phyloP scores from a whole-genome alignment of 2,888 invertebrate genomes.

The Dione vanillae region DNA sequence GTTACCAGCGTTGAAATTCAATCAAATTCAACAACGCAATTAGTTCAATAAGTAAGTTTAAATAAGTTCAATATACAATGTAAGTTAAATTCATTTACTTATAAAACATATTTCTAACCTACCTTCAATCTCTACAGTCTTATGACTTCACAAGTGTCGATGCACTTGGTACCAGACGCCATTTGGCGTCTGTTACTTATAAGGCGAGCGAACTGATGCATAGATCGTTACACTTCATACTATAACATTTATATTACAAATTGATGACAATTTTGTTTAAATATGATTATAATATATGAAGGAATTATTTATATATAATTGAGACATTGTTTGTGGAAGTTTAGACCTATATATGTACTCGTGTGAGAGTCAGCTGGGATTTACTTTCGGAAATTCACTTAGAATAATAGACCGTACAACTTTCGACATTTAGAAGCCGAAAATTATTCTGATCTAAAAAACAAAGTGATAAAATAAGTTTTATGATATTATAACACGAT shows the following conservation, averaged over 20 bases:
- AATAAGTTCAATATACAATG: not conserved
- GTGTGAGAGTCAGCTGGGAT: too few species aligned
- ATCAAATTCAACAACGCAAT: too few species aligned
- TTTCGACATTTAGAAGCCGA: not conserved
- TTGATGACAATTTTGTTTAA: not conserved
- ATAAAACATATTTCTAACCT: not conserved
- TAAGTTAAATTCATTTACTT: not conserved
- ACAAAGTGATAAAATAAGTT: conserved; percentile 20
- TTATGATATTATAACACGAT: conserved; percentile 13
- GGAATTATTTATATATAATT: too few species aligned
- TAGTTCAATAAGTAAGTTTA: too few species aligned
- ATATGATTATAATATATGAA: too few species aligned
- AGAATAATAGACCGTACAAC: not conserved
- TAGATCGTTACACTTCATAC: not conserved
- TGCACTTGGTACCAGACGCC: not conserved
- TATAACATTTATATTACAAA: not conserved
- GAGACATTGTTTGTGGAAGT: too few species aligned
- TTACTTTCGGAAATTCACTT: not conserved
- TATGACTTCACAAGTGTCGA: not conserved
- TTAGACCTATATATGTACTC: not conserved
- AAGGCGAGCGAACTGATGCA: not conserved
- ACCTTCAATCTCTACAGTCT: not conserved
- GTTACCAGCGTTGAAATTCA: too few species aligned
- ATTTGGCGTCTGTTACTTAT: conserved; percentile 12
- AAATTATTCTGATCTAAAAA: conserved; percentile 15